Conservation (phyloP, 2,888 invertebrate species). For the Polymixis lichenea region DNA sequence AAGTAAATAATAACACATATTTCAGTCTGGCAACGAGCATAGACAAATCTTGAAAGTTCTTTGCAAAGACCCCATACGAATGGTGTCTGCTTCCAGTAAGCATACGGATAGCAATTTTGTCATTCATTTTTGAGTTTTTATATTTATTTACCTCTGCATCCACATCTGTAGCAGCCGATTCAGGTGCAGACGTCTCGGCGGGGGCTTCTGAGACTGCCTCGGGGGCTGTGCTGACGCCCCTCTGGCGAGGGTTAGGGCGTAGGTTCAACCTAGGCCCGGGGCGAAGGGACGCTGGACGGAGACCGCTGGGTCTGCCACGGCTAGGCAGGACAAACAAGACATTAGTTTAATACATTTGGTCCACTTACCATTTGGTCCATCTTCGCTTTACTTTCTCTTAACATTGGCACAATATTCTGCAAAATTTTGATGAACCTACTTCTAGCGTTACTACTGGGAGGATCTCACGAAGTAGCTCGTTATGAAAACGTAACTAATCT, state of each 20-base stretch:
- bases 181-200: slow-evolving; percentile 83
- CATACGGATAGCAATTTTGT: neutral
- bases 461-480: slow-evolving; percentile 5
- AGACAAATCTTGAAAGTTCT: neutral
- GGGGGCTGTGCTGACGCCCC: slow-evolving; percentile 87
- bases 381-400: too few relatives aligned
- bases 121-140: neutral
- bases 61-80: too few relatives aligned
- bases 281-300: slow-evolving; percentile 89
- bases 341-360: neutral
- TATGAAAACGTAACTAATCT: neutral
- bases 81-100: neutral
- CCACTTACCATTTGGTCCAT: neutral
- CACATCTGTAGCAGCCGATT: slow-evolving; percentile 79
- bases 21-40: neutral
- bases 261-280: slow-evolving; percentile 93
- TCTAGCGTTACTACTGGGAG: neutral
- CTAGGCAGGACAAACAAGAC: slow-evolving; percentile 60
- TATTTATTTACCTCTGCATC: slow-evolving; percentile 80
- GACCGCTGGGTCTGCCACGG: slow-evolving; percentile 84
- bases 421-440: neutral
- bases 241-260: slow-evolving; percentile 82
- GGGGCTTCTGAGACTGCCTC: slow-evolving; percentile 86
- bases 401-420: neutral
- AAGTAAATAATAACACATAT: neutral